Base-by-base conservation (phyloP, 2,888 invertebrate species). In the Hanleya hanleyi region DNA sequence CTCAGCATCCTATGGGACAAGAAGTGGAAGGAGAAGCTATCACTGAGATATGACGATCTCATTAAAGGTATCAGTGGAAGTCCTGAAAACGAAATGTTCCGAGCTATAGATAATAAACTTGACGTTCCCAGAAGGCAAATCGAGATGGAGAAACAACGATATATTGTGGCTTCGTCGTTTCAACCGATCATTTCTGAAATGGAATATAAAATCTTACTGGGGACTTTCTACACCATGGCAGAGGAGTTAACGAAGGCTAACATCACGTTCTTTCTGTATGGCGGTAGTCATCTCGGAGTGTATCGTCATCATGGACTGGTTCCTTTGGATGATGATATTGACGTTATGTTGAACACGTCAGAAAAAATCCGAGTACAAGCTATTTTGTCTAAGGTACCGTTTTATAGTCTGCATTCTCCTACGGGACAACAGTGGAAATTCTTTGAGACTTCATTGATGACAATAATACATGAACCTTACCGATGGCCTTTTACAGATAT, bases 401-500 rank as follows among this genome's bases (percentile, higher is more conserved):
- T 74, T 5, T 82, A 76, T 49, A 69, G 64, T 7, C 9, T 78
- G 35, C 79, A 75, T 38, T 26, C 72, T 0, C 78, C 80, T 0
- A 1, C 18, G 29, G 69, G 73, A 2, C 33, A 70, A 35, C 81
- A 78, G 50, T 85, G 84, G 83, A 84, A 85, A 65, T 84, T 84
- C 62, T 84, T 78, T 67, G 74, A 78, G 29, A 66, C 70, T 26
- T 49, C 66, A 6, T 66, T 74, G 32, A 68, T 74, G 18, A 76
- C 78, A 9, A 64, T 84, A 1, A 49, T 74, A 1, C 67, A 77
- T 57, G 74, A 75, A 70, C 75, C 74, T 9, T 81, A 77, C 70
- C 80, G 79, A 7, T 86, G 84, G 84, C 86, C 86, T 33, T 85
- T 80, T 69, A 73, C 85, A 29, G 86, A 86, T 72, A 82, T 86